phyloP scores from a whole-genome alignment of 1,140 invertebrate genomes.

The Panagrolaimus sp. region DNA sequence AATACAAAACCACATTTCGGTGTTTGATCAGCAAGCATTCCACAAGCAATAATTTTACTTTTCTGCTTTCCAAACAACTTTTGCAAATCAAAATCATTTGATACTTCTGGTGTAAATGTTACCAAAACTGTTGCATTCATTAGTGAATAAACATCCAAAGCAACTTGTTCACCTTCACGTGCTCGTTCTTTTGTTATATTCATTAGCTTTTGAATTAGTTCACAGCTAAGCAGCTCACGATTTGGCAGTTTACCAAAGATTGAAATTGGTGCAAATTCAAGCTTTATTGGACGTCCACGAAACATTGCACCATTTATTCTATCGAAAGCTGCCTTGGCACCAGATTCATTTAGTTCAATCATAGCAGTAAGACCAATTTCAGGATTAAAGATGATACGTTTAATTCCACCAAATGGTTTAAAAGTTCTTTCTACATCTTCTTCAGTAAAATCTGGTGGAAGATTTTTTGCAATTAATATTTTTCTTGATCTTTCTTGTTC shows the following conservation, averaged over 20 bases:
- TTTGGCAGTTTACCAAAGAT: not conserved
- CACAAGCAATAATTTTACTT: no score
- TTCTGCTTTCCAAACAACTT: no score
- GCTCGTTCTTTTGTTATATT: not conserved
- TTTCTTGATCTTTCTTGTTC: not conserved
- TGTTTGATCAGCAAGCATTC: no score
- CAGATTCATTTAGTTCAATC: not conserved
- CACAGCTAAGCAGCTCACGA: not conserved
- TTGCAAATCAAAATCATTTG: no score
- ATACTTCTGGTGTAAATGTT: no score
- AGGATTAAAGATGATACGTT: not conserved
- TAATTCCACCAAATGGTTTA: not conserved
- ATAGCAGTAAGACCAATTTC: slow-evolving; percentile 5
- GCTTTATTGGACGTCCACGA: not conserved
- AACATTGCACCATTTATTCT: not conserved
- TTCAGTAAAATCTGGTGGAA: not conserved
- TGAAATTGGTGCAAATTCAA: not conserved
- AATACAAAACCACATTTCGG: no score
- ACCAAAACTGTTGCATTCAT: no score
- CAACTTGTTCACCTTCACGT: no score
- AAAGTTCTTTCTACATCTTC: not conserved
- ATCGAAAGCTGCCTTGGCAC: not conserved
- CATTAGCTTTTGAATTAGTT: no score
- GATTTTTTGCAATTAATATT: not conserved
- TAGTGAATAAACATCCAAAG: no score